Evolutionary conservation across 2,113 vertebrate species (phyloP).

Genomic region (Gavialis gangeticus): DNA sequence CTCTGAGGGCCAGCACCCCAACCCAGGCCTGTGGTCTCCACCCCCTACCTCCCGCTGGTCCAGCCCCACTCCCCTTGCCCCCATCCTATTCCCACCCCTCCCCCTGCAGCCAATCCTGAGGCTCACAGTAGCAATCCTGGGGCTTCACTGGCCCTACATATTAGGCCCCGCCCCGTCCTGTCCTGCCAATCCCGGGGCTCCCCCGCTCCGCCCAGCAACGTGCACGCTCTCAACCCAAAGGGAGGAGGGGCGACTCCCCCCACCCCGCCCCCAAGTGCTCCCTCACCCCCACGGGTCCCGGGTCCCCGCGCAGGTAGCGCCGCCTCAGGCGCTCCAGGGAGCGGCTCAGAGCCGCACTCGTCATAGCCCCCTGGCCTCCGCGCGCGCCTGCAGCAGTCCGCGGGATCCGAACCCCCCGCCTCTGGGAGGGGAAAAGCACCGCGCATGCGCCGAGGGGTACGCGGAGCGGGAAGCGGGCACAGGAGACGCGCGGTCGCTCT

Average conservation of each 20-base stretch:
- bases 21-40: too few relatives aligned
- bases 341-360: not conserved
- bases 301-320: not conserved
- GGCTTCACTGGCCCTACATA: too few relatives aligned
- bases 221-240: not conserved
- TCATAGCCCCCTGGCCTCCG: not conserved
- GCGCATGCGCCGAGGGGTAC: not conserved
- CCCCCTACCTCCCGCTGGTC: too few relatives aligned
- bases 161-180: too few relatives aligned
- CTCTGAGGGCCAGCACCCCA: too few relatives aligned
- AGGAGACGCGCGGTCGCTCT: rapidly evolving
- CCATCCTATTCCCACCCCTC: too few relatives aligned
- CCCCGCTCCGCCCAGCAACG: not conserved
- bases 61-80: too few relatives aligned
- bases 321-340: not conserved
- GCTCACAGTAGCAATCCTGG: too few relatives aligned
- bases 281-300: not conserved
- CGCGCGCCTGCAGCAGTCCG: not conserved
- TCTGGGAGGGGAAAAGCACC: not conserved
- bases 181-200: not conserved
- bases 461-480: rapidly evolving
- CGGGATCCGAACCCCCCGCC: too few relatives aligned
- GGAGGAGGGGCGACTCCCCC: not conserved
- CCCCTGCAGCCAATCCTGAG: too few relatives aligned
- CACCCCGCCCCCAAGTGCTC: rapidly evolving